These are phyloP conservation scores for Metaphire vulgaris DNA, from an alignment of 1,140 invertebrate species.

Conservation along the genomic window DNA sequence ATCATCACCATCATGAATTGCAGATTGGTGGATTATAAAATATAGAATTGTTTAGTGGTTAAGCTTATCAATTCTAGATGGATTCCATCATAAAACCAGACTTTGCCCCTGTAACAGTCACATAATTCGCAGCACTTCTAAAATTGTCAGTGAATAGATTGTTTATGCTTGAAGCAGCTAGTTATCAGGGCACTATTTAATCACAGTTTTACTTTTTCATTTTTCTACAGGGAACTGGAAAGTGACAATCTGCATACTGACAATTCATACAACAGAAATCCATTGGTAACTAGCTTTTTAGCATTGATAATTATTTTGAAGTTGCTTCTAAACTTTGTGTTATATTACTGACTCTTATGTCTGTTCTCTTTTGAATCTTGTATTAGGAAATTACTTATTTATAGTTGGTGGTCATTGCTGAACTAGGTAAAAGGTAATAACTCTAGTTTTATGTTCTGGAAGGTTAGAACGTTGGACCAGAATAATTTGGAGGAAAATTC, in stretches of 20 bases:
- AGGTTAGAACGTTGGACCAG: too few species aligned
- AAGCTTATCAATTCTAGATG: too few species aligned
- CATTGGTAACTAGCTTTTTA: not conserved
- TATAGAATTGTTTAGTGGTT: too few species aligned
- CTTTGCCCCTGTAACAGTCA: not conserved
- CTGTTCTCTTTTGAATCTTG: not conserved
- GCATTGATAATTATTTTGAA: too few species aligned
- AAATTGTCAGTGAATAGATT: not conserved
- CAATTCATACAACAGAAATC: not conserved
- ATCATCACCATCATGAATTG: too few species aligned
- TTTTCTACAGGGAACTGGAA: not conserved
- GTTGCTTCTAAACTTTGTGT: too few species aligned
- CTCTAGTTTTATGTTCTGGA: not conserved
- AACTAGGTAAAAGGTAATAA: not conserved
- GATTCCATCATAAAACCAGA: not conserved
- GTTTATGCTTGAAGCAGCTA: not conserved
- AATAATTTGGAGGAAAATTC: too few species aligned
- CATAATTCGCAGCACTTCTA: not conserved
- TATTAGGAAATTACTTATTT: not conserved
- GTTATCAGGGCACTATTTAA: too few species aligned
- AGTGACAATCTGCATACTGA: not conserved
- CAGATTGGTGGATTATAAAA: too few species aligned
- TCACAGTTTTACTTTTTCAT: not conserved
- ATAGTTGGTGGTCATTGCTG: not conserved
- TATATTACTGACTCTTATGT: not conserved